Evolutionary conservation across 1,140 invertebrate genomes (phyloP).

Genomic region (Daktulosphaira vitifoliae): DNA sequence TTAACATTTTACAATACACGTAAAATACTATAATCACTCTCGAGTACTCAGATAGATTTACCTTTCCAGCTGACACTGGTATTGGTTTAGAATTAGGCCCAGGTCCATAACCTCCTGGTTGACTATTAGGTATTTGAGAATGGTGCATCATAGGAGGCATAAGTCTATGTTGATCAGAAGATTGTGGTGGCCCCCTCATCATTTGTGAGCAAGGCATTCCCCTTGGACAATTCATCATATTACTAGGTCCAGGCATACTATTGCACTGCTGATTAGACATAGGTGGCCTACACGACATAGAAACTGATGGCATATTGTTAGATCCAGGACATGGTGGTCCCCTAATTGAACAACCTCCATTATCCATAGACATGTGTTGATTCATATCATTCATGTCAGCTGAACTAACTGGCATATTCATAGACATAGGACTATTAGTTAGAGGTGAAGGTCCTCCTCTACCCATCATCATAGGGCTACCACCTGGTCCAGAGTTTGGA

Average conservation of each 20-base stretch:
- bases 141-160: constrained; percentile 39
- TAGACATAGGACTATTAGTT: constrained; percentile 32
- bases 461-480: constrained; percentile 29
- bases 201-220: constrained; percentile 27
- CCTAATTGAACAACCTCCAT: constrained; percentile 34
- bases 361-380: constrained; percentile 21
- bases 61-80: constrained; percentile 82
- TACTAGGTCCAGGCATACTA: constrained; percentile 26
- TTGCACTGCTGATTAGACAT: constrained; percentile 32
- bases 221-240: constrained; percentile 31
- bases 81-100: constrained; percentile 55
- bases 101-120: constrained; percentile 31
- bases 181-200: constrained; percentile 23
- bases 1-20: too few relatives aligned
- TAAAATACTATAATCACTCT: constrained; percentile 95
- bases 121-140: constrained; percentile 34
- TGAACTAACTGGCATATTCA: constrained; percentile 27
- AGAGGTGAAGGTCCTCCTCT: constrained; percentile 28
- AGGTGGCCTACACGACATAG: constrained; percentile 27
- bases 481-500: constrained; percentile 37
- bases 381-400: constrained; percentile 23
- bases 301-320: constrained; percentile 26
- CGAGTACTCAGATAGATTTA: constrained; percentile 84
- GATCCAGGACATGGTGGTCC: constrained; percentile 39
- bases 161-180: constrained; percentile 40